A percentile compares a stretch with the other conserved stretches of the same genome.
phyloP scores from a whole-genome alignment of 2,797 vertebrate genomes.

The Sandelia bainsii region DNA sequence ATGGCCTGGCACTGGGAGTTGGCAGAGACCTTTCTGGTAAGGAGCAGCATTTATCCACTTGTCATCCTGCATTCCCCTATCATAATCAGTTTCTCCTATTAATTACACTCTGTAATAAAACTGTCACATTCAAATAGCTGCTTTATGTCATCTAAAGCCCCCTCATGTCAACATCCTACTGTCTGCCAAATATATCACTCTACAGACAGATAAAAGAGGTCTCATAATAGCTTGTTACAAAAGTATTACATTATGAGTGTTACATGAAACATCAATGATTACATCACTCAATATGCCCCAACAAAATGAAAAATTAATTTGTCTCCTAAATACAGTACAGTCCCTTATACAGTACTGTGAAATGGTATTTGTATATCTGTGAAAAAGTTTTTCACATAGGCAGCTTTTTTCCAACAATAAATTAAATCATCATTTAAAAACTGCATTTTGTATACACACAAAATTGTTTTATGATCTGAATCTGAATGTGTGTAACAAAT shows the following conservation, averaged over 20 bases:
- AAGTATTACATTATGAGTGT: slow-evolving; percentile 19
- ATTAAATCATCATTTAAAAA: too few species aligned
- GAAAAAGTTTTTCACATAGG: too few species aligned
- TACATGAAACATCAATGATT: slow-evolving; percentile 33
- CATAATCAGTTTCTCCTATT: slow-evolving; percentile 19
- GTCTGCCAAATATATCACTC: slow-evolving; percentile 44
- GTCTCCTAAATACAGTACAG: slow-evolving; percentile 30
- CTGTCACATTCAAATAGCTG: slow-evolving; percentile 45
- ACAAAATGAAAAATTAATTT: slow-evolving; percentile 29
- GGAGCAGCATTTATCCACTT: slow-evolving; percentile 25
- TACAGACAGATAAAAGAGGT: slow-evolving; percentile 31
- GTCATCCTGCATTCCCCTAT: slow-evolving; percentile 18
- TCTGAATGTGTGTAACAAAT: too few species aligned
- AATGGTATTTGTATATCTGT: too few species aligned
- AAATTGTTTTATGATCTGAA: too few species aligned
- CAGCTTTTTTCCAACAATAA: too few species aligned
- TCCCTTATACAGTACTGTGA: not conserved
- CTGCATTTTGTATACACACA: too few species aligned
- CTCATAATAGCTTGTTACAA: slow-evolving; percentile 24
- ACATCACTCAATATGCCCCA: slow-evolving; percentile 25
- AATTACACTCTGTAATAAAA: slow-evolving; percentile 41
- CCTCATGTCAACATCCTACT: slow-evolving; percentile 34
- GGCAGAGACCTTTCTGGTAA: slow-evolving; percentile 96
- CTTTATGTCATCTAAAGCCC: slow-evolving; percentile 49
- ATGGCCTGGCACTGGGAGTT: slow-evolving; percentile 94